These are phyloP conservation scores for Sarcophaga rosellei DNA, from an alignment of 2,888 invertebrate species.

Conservation along the genomic window DNA sequence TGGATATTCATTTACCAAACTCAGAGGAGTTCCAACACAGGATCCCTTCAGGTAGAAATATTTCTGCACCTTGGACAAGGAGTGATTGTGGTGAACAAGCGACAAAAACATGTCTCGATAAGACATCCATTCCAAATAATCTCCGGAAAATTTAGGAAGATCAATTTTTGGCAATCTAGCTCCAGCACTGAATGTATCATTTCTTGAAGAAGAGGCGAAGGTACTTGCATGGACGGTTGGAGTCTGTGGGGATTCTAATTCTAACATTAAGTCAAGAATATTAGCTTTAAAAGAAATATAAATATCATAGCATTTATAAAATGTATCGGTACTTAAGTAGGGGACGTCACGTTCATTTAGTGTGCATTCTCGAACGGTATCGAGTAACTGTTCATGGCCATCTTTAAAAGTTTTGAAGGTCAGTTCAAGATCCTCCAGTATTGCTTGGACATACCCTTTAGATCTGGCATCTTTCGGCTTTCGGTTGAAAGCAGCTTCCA, in stretches of 20 bases:
- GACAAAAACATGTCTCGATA: conserved; percentile 56
- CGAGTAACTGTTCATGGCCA: conserved; percentile 48
- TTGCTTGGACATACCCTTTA: conserved; percentile 49
- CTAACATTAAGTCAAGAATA: conserved; percentile 40
- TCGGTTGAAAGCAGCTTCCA: conserved; percentile 6
- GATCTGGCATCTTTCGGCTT: conserved; percentile 18
- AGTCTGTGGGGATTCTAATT: conserved; percentile 41
- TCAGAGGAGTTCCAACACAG: conserved; percentile 46
- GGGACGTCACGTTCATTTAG: conserved; percentile 26
- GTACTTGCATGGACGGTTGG: conserved; percentile 50
- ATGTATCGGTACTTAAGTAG: conserved; percentile 25
- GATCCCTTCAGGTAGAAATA: conserved; percentile 60
- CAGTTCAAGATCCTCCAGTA: conserved; percentile 34
- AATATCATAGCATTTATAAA: conserved; percentile 44
- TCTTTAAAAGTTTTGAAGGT: conserved; percentile 46
- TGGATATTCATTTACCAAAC: conserved; percentile 48
- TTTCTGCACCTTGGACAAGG: conserved; percentile 50
- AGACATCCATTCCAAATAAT: conserved; percentile 56
- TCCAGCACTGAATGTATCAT: conserved; percentile 37
- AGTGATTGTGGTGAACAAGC: conserved; percentile 46
- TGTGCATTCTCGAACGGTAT: conserved; percentile 29
- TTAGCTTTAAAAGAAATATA: conserved; percentile 44
- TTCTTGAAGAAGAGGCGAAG: conserved; percentile 36
- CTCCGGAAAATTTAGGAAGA: conserved; percentile 53
- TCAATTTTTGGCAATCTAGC: conserved; percentile 53